Evolutionary conservation across 92 coral and sea anemone species (phyloP).

Genomic region (Palythoa grandiflora): DNA sequence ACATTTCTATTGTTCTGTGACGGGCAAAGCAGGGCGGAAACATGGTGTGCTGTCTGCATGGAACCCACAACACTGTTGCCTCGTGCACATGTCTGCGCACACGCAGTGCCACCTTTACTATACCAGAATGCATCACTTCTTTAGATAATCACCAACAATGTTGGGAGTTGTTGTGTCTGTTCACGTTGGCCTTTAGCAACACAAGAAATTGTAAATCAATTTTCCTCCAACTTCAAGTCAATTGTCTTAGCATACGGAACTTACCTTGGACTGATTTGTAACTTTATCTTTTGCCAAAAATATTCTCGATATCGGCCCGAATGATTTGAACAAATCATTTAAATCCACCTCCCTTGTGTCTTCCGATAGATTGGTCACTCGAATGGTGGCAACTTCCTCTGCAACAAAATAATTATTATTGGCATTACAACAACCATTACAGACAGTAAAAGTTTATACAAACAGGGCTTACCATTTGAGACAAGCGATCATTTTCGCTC

Average conservation of each 20-base stretch:
- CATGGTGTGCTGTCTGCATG: no score
- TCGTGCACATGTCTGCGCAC: no score
- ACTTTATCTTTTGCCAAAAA: slow-evolving; percentile 93
- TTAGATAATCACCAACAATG: no score
- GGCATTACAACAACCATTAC: neutral
- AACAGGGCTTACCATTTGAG: no score
- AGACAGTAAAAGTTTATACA: no score
- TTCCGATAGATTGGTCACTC: slow-evolving; percentile 96
- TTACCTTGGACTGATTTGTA: slow-evolving; percentile 96
- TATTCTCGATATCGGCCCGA: slow-evolving; percentile 96
- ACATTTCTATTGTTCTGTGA: no score
- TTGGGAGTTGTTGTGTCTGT: no score
- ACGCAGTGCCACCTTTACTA: no score
- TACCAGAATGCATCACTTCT: no score
- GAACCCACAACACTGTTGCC: no score
- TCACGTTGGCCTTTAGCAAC: neutral
- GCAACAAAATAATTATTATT: neutral
- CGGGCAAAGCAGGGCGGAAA: no score
- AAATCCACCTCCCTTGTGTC: slow-evolving; percentile 92
- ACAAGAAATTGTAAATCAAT: neutral
- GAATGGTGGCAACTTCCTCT: slow-evolving; percentile 97
- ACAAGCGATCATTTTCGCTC: neutral
- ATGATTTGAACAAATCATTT: slow-evolving; percentile 92
- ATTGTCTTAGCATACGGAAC: no score
- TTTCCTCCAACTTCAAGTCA: neutral